These are phyloP conservation scores for Dicranocentrus wangi DNA, from an alignment of 2,888 invertebrate species.

Conservation along the genomic window DNA sequence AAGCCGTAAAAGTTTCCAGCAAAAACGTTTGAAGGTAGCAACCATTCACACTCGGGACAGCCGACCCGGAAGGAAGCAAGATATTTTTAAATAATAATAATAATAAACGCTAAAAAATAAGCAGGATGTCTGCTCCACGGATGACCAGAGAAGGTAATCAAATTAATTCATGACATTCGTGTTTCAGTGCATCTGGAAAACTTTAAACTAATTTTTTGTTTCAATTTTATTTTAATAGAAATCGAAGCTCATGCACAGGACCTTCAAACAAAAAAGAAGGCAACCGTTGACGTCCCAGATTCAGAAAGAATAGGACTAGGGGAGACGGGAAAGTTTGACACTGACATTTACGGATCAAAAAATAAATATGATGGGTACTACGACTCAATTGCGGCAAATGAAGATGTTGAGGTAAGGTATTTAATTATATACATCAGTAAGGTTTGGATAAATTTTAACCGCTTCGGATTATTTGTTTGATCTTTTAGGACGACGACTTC, in stretches of 20 bases:
- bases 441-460: not conserved
- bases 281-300: constrained; percentile 75
- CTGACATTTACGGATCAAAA: constrained; percentile 90
- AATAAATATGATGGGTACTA: constrained; percentile 94
- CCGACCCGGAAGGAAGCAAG: not conserved
- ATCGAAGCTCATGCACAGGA: constrained; percentile 96
- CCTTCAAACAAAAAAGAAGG: constrained; percentile 89
- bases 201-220: not conserved
- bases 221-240: constrained; percentile 79
- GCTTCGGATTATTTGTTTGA: constrained; percentile 7
- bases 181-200: no score
- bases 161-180: not conserved
- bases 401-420: constrained; percentile 85
- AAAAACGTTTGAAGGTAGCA: no score
- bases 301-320: constrained; percentile 89
- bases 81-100: not conserved
- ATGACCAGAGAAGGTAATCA: constrained; percentile 65
- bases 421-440: not conserved
- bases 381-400: constrained; percentile 96
- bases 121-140: constrained; percentile 61
- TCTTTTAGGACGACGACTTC: constrained; percentile 84
- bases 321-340: constrained; percentile 89
- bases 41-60: no score
- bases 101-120: not conserved
- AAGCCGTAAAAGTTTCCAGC: no score